Evolutionary conservation across 2,888 invertebrate species (phyloP).

Genomic region (Furcula furcula): DNA sequence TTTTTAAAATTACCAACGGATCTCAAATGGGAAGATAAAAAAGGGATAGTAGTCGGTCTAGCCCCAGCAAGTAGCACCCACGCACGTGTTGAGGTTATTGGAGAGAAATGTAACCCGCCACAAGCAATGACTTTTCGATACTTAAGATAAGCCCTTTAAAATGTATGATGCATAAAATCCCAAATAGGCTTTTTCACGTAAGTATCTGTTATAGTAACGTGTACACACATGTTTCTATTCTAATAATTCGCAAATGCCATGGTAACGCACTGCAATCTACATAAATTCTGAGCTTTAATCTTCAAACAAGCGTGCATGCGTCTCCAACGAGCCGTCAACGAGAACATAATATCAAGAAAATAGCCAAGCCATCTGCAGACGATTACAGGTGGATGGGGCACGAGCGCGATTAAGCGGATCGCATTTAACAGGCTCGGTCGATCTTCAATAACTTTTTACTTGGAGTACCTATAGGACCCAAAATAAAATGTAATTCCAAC

Average conservation of each 20-base stretch:
- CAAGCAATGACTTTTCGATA: no score
- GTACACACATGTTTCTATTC: not conserved
- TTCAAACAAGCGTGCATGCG: slow-evolving; percentile 3
- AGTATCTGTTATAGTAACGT: no score
- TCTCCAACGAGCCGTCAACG: slow-evolving; percentile 16
- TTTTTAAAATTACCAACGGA: no score
- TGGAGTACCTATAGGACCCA: not conserved
- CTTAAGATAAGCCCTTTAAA: no score
- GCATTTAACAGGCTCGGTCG: slow-evolving; percentile 16
- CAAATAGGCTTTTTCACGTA: no score
- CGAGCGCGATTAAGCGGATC: slow-evolving; percentile 18
- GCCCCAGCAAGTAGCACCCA: no score
- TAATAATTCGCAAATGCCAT: not conserved
- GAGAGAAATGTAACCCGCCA: no score
- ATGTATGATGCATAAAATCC: no score
- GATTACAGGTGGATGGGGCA: slow-evolving; percentile 23
- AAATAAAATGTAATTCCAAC: not conserved
- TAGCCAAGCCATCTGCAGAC: slow-evolving; percentile 20
- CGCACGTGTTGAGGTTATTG: no score
- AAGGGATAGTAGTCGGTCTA: no score
- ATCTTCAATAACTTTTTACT: slow-evolving; percentile 15
- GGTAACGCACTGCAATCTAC: not conserved
- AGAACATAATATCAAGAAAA: slow-evolving; percentile 21
- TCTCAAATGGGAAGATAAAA: no score
- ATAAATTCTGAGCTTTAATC: slow-evolving; percentile 1